A percentile compares a stretch with the other conserved stretches of the same genome.
These are phyloP conservation scores for Scaptomyza parva DNA, from an alignment of 2,888 invertebrate genomes.

Conservation along the genomic window DNA sequence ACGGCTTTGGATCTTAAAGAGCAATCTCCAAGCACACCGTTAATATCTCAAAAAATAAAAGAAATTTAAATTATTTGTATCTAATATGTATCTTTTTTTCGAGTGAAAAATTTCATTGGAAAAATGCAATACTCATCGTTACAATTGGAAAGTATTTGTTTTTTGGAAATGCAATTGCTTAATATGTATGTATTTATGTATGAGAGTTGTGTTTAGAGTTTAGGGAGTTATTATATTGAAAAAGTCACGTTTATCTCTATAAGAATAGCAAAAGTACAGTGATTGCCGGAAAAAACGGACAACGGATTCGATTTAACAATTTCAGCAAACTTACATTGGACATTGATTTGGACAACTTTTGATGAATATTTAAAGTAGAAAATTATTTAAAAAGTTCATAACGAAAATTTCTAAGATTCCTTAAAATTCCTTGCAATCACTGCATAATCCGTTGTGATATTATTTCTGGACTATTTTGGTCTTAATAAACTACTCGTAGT, in stretches of 20 bases:
- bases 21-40: slow-evolving; percentile 13
- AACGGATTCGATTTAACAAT: background rate
- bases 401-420: too few relatives aligned
- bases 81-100: slow-evolving; percentile 45
- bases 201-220: slow-evolving; percentile 10
- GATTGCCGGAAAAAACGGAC: background rate
- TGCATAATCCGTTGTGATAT: slow-evolving; percentile 40
- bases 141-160: slow-evolving; percentile 61
- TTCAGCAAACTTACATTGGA: background rate
- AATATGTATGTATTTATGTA: slow-evolving; percentile 16
- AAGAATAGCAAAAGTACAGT: slow-evolving; percentile 23
- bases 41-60: slow-evolving; percentile 40
- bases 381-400: too few relatives aligned
- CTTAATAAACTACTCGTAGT: slow-evolving; percentile 53
- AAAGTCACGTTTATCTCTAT: slow-evolving; percentile 6
- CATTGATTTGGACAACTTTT: background rate
- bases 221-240: slow-evolving; percentile 5
- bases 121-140: slow-evolving; percentile 73
- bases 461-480: slow-evolving; percentile 41
- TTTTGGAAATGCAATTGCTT: slow-evolving; percentile 59
- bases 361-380: background rate
- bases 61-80: slow-evolving; percentile 22
- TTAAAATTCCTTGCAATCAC: slow-evolving; percentile 1
- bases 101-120: slow-evolving; percentile 34
- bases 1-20: slow-evolving; percentile 35